Conservation (phyloP, 1,140 invertebrate species). For the Rhagoletis zephyria region DNA sequence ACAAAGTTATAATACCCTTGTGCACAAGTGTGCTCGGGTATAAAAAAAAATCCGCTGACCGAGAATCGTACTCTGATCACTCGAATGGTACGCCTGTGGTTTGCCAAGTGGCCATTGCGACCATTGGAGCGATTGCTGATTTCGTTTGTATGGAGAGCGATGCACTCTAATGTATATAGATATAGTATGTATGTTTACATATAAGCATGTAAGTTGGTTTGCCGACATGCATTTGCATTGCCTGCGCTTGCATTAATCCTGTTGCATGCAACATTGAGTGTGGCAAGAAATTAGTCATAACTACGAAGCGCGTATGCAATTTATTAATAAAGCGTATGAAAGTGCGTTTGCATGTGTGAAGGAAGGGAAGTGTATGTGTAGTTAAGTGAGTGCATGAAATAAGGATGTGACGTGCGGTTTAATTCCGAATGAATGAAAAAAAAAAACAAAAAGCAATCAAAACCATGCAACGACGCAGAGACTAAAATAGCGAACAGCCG, state of each 20-base stretch:
- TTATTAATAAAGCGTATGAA: slow-evolving; percentile 34
- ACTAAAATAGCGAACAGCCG: background rate
- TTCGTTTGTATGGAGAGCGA: too few relatives aligned
- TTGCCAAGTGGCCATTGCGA: too few relatives aligned
- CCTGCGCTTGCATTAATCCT: slow-evolving; percentile 30
- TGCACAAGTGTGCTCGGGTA: too few relatives aligned
- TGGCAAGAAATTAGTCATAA: slow-evolving; percentile 46
- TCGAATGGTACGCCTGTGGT: too few relatives aligned
- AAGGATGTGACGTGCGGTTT: background rate
- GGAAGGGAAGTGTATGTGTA: background rate
- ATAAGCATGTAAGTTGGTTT: background rate
- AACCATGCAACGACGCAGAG: background rate
- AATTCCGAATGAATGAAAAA: background rate
- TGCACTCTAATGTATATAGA: background rate
- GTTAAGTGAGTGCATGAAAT: background rate
- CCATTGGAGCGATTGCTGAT: too few relatives aligned
- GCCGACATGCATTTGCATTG: background rate
- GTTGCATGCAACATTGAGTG: slow-evolving; percentile 45
- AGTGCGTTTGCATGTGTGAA: background rate
- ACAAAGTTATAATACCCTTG: too few relatives aligned
- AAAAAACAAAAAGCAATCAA: background rate
- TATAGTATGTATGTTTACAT: background rate
- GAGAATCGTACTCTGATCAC: too few relatives aligned
- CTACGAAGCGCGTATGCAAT: slow-evolving; percentile 20
- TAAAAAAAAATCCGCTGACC: too few relatives aligned